These are phyloP conservation scores for Aphelenchoides bicaudatus DNA, from an alignment of 2,888 invertebrate genomes.

Conservation along the genomic window DNA sequence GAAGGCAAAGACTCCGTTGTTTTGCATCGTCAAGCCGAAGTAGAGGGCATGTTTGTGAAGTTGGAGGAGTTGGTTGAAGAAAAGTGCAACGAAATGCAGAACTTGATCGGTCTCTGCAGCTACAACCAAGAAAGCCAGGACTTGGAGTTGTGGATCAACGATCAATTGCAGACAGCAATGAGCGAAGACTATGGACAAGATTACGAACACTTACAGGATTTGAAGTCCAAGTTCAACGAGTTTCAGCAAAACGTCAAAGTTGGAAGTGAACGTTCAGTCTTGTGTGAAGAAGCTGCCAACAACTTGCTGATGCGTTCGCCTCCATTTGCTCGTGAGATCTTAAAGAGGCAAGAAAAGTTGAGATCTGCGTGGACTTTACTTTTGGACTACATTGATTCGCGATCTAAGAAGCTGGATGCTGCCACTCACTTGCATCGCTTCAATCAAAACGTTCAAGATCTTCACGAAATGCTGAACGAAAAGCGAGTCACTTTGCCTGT, in stretches of 20 bases:
- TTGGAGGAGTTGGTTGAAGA: constrained; percentile 32
- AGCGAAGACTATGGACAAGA: constrained; percentile 92
- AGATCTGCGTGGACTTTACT: constrained; percentile 76
- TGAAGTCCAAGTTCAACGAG: constrained; percentile 86
- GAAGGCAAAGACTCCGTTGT: constrained; percentile 6
- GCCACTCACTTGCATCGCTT: constrained; percentile 95
- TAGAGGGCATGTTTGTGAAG: constrained; percentile 44
- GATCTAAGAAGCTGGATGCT: constrained; percentile 81
- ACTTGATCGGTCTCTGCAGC: constrained; percentile 83
- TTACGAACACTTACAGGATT: constrained; percentile 68
- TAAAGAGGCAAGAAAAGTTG: constrained; percentile 64
- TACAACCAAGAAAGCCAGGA: constrained; percentile 85
- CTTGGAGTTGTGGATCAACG: constrained; percentile 84
- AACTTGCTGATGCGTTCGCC: constrained; percentile 70
- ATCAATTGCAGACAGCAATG: constrained; percentile 80
- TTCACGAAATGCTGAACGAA: constrained; percentile 65
- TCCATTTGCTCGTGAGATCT: constrained; percentile 31
- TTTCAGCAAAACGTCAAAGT: constrained; percentile 84
- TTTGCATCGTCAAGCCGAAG: constrained; percentile 39
- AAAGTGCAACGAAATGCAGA: constrained; percentile 70
- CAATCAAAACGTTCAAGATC: constrained; percentile 70
- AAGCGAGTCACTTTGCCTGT: constrained; percentile 81
- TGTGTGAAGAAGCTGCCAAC: constrained; percentile 83
- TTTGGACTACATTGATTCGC: constrained; percentile 77
- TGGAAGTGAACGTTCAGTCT: constrained; percentile 81